phyloP scores from a whole-genome alignment of 1,140 invertebrate species.

The Drosophila sucinea region DNA sequence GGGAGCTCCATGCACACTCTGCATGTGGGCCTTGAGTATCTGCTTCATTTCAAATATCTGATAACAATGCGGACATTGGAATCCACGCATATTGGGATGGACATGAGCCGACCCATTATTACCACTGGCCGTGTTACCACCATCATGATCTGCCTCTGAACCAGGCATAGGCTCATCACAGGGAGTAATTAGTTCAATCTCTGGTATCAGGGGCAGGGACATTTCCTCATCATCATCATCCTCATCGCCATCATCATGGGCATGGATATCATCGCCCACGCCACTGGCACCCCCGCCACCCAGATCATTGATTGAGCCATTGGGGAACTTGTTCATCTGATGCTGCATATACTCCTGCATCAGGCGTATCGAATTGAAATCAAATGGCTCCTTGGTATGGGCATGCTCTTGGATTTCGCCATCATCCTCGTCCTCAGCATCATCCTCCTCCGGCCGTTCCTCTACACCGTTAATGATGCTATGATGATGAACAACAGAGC shows the following conservation, averaged over 20 bases:
- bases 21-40: conserved; percentile 81
- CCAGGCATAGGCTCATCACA: conserved; percentile 53
- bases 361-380: conserved; percentile 73
- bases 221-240: conserved; percentile 69
- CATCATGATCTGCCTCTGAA: conserved; percentile 34
- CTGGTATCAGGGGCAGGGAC: conserved; percentile 74
- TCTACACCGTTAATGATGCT: neutral
- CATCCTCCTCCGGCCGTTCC: conserved; percentile 3
- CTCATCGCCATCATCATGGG: conserved; percentile 33
- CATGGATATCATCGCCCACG: conserved; percentile 29
- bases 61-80: conserved; percentile 77
- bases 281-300: conserved; percentile 31
- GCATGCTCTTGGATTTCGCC: conserved; percentile 8
- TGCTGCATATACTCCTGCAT: conserved; percentile 82
- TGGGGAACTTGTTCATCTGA: conserved; percentile 75
- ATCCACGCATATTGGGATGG: conserved; percentile 41
- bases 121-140: neutral
- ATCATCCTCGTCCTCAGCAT: conserved; percentile 1
- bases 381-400: conserved; percentile 57
- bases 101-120: conserved; percentile 14
- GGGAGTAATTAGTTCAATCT: conserved; percentile 77
- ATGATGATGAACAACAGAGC: neutral
- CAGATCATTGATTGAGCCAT: conserved; percentile 28
- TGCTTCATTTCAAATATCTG: conserved; percentile 79
- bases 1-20: conserved; percentile 74